Evolutionary conservation across 2,113 vertebrate species (phyloP).

Genomic region (Melanotaenia duboulayi): DNA sequence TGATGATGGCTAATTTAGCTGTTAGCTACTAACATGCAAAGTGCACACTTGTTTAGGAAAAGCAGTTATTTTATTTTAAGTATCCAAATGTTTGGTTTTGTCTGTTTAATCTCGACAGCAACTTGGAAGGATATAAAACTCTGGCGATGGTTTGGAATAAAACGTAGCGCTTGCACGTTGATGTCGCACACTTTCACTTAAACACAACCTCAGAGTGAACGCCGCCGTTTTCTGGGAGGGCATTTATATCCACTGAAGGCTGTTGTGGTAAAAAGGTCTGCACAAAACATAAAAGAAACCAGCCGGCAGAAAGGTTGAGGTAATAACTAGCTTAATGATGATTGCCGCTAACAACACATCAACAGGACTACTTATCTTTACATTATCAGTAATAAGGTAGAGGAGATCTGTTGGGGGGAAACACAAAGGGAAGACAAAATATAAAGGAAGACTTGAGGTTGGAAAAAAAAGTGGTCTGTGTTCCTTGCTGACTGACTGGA

Average conservation of each 20-base stretch:
- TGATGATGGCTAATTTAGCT: constrained; percentile 57
- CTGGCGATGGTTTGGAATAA: constrained; percentile 30
- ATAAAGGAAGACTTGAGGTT: constrained; percentile 75
- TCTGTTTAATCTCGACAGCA: constrained; percentile 79
- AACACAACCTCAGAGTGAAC: constrained; percentile 22
- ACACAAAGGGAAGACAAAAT: constrained; percentile 69
- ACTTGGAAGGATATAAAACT: constrained; percentile 71
- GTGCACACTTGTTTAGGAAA: constrained; percentile 66
- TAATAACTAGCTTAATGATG: constrained; percentile 63
- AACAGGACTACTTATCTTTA: constrained; percentile 46
- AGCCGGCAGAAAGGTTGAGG: constrained; percentile 60
- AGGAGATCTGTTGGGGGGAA: constrained; percentile 26
- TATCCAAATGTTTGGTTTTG: constrained; percentile 80
- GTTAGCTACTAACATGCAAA: constrained; percentile 73
- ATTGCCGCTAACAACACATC: constrained; percentile 53
- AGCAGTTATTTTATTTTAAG: constrained; percentile 35
- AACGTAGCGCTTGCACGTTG: constrained; percentile 9
- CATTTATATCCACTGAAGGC: constrained; percentile 61
- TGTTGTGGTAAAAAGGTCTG: constrained; percentile 48
- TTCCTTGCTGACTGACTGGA: constrained; percentile 31
- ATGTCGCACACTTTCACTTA: background rate
- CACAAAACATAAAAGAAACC: constrained; percentile 45
- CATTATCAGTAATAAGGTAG: constrained; percentile 30
- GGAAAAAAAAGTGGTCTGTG: background rate
- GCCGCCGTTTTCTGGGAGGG: constrained; percentile 36